Evolutionary conservation across 2,797 vertebrate genomes (phyloP), one percentile per base, ranked within the genome.

Genomic region (Myotis findleyi): DNA sequence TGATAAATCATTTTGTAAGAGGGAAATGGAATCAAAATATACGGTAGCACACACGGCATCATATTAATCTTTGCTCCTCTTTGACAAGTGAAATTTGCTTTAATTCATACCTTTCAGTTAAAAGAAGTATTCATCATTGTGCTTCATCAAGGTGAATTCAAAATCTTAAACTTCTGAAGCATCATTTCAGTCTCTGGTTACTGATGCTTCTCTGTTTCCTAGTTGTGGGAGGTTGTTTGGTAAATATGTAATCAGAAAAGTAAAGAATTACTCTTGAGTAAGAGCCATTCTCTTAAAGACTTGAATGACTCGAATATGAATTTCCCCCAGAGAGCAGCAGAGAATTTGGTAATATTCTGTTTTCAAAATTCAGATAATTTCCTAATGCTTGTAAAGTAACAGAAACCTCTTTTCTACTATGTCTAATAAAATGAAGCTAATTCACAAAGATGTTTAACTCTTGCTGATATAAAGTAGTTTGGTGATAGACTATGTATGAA

Each of bases 291-390:
- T 92, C 79, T 86, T 82, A 66, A 91, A 93, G 33, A 88, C 11
- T 49, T 12, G 23, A 44, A 36, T 36, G 33, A 88, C 9, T 49
- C 12, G 16, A 44, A 36, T 36, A 51, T n/a, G 14, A 62, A 59
- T 82, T 94, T 79, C 20, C 33, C 51, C 38, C 75, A 44, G 18
- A 82, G 38, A 85, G 68, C 91, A 88, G 20, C 20, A 33, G 7
- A 30, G 4, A 91, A 41, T 30, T 30, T 41, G 20, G 18, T 81
- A 69, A 64, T 80, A 38, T 25, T 87, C 53, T 68, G 1, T 75
- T 85, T 89, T 93, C 62, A 47, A 53, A 94, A 75, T 49, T 83
- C 44, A 87, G 51, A 80, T 36, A 21, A 30, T 94, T 96, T 92
- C 64, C 59, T 93, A 85, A 55, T 82, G 18, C 75, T 77, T 86